phyloP scores from a whole-genome alignment of 1,140 invertebrate species.

The Drosophila quadrilineata region DNA sequence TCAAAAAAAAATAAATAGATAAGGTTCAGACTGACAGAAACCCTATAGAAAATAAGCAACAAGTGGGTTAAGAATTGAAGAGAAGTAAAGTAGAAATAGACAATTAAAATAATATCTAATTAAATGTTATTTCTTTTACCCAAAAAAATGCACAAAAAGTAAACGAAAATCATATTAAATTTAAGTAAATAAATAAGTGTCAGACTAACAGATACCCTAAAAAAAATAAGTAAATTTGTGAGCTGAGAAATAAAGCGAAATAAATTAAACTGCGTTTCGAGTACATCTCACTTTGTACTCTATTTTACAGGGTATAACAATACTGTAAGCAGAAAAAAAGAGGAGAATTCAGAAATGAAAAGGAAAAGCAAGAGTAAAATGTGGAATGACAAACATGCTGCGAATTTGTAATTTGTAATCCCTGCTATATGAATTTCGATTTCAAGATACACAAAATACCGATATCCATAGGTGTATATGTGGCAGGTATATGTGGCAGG shows the following conservation, averaged over 20 bases:
- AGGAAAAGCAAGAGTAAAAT: conserved; percentile 35
- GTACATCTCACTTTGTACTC: too few relatives aligned
- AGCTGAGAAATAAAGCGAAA: not conserved
- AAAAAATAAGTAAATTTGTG: not conserved
- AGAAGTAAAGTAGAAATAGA: too few relatives aligned
- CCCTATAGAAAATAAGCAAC: too few relatives aligned
- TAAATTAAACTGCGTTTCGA: too few relatives aligned
- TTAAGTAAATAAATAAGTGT: too few relatives aligned
- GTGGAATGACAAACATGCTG: conserved; percentile 74
- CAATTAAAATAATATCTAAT: too few relatives aligned
- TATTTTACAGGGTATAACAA: conserved; percentile 6
- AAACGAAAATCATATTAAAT: too few relatives aligned
- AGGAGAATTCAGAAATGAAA: conserved; percentile 37
- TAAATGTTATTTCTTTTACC: too few relatives aligned
- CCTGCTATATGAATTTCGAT: conserved; percentile 50
- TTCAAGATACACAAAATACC: conserved; percentile 27
- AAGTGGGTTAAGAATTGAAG: too few relatives aligned
- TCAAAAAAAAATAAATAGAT: too few relatives aligned
- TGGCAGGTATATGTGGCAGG: conserved; percentile 11
- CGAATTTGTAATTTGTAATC: conserved; percentile 79
- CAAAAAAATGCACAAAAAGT: too few relatives aligned
- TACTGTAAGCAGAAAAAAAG: conserved; percentile 23
- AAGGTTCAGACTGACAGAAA: too few relatives aligned
- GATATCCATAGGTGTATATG: conserved; percentile 6
- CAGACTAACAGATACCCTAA: not conserved